A percentile compares a stretch with the other conserved stretches of the same genome.
Conservation (phyloP, 2,888 invertebrate species). For the Acanthosoma haemorrhoidale region DNA sequence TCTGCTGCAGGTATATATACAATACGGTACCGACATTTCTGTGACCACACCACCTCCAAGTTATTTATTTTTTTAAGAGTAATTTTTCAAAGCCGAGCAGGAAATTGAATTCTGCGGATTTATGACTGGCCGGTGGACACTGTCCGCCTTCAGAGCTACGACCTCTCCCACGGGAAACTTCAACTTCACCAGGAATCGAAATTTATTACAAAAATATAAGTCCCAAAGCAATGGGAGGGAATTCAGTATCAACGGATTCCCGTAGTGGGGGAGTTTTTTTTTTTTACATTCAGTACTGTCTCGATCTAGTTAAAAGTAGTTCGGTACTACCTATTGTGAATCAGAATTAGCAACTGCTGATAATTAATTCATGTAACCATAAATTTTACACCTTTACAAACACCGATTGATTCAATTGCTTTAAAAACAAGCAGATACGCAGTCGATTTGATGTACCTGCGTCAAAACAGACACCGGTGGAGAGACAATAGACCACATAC, state of each 20-base stretch:
- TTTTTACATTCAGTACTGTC: not conserved
- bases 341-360: too few species aligned
- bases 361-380: too few species aligned
- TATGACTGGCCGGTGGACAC: not conserved
- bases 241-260: not conserved
- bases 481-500: too few species aligned
- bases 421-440: too few species aligned
- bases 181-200: not conserved
- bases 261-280: not conserved
- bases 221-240: not conserved
- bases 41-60: not conserved
- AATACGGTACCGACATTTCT: too few species aligned
- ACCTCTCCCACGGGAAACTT: not conserved
- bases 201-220: not conserved
- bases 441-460: too few species aligned
- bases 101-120: conserved; percentile 5
- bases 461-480: too few species aligned
- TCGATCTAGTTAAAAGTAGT: too few species aligned
- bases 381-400: too few species aligned
- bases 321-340: too few species aligned
- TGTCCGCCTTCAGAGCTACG: not conserved
- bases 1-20: too few species aligned
- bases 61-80: not conserved
- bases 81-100: conserved; percentile 8
- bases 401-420: too few species aligned